A percentile compares a stretch with the other conserved stretches of the same genome.
These are phyloP conservation scores for Poeciliopsis turrubarensis DNA, from an alignment of 2,113 vertebrate species.

Conservation along the genomic window DNA sequence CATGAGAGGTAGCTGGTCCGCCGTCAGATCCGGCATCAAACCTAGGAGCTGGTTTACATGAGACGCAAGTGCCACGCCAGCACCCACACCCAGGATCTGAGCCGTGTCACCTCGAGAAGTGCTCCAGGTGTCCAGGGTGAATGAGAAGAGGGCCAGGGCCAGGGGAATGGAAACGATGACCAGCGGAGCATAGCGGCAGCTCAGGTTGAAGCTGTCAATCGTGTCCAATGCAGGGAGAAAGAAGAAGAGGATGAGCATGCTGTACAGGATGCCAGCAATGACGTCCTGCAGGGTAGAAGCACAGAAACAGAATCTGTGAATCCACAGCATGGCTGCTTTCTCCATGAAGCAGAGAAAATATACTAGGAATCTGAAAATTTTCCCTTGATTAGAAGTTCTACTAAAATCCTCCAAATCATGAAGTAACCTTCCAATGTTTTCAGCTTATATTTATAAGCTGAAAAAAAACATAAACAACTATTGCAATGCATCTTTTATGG, in stretches of 20 bases:
- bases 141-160: constrained; percentile 91
- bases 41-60: constrained; percentile 84
- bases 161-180: constrained; percentile 89
- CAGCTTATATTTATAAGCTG: too few relatives aligned
- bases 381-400: too few relatives aligned
- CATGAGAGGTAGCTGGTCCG: constrained; percentile 79
- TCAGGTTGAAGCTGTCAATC: constrained; percentile 90
- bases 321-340: not conserved
- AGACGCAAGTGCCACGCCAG: constrained; percentile 90
- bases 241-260: constrained; percentile 87
- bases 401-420: too few relatives aligned
- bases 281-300: constrained; percentile 84
- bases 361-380: not conserved
- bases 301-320: not conserved
- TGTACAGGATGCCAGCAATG: constrained; percentile 90
- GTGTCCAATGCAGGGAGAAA: constrained; percentile 88
- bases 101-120: constrained; percentile 95
- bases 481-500: too few relatives aligned
- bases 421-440: too few relatives aligned
- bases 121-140: constrained; percentile 97
- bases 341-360: not conserved
- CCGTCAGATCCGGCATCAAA: constrained; percentile 81
- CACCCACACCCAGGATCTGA: constrained; percentile 92
- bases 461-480: too few relatives aligned
- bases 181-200: constrained; percentile 85